These are phyloP conservation scores for Rhinella marina DNA, from an alignment of 2,797 vertebrate species.

Conservation along the genomic window DNA sequence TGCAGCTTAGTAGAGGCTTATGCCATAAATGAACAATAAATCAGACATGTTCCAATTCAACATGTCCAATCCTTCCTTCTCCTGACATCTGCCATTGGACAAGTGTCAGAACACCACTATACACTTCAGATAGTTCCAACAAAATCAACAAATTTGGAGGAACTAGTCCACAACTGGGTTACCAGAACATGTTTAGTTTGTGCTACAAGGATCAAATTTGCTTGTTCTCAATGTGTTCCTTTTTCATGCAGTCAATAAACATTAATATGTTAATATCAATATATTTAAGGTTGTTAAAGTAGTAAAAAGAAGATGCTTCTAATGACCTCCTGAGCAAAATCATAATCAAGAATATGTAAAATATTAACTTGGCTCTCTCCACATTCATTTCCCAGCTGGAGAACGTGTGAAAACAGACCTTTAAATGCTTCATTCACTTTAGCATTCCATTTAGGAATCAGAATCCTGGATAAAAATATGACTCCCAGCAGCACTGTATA, in stretches of 20 bases:
- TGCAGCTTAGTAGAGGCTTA: too few species aligned
- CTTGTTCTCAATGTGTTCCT: not conserved
- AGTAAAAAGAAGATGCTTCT: not conserved
- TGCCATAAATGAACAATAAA: too few species aligned
- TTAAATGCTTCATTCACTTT: constrained; percentile 45
- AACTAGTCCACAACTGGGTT: not conserved
- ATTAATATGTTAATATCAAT: not conserved
- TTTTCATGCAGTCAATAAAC: not conserved
- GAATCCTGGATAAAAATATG: constrained; percentile 41
- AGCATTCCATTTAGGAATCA: constrained; percentile 55
- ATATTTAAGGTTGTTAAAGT: not conserved
- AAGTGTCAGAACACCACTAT: too few species aligned
- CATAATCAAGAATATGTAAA: constrained; percentile 3
- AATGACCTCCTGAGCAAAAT: constrained; percentile 11
- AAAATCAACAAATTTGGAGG: too few species aligned
- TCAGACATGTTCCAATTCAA: too few species aligned
- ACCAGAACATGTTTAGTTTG: not conserved
- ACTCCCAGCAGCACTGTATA: constrained; percentile 53
- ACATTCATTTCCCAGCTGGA: constrained; percentile 47
- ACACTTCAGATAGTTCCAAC: too few species aligned
- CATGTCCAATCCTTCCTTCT: too few species aligned
- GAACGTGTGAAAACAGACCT: constrained; percentile 53
- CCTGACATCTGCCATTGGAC: too few species aligned
- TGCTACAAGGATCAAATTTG: not conserved
- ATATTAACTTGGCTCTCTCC: constrained; percentile 20